Percentiles rank a stretch among this genome's conserved stretches.
These are phyloP conservation scores for Ashinkailepas kermadecensis DNA, from an alignment of 2,888 invertebrate genomes.

Conservation along the genomic window DNA sequence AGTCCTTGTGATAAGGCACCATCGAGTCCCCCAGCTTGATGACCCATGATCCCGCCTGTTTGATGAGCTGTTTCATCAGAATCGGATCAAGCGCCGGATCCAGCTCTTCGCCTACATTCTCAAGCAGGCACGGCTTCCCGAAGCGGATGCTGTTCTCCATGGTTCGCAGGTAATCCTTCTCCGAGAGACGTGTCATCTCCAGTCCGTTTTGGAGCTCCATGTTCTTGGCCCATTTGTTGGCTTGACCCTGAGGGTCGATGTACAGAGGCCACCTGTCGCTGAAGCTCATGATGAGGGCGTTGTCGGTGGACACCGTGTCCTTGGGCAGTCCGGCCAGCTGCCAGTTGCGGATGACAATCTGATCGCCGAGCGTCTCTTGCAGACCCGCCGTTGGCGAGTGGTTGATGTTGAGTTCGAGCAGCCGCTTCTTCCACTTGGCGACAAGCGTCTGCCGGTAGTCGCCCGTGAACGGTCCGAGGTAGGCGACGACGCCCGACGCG, in stretches of 20 bases:
- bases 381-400: conserved; percentile 66
- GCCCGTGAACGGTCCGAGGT: conserved; percentile 75
- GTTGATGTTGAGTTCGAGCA: conserved; percentile 62
- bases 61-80: conserved; percentile 80
- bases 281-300: conserved; percentile 74
- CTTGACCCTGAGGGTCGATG: conserved; percentile 78
- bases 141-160: conserved; percentile 75
- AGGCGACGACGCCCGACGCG: conserved; percentile 81
- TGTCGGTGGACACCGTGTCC: conserved; percentile 74
- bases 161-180: conserved; percentile 64
- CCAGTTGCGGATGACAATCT: conserved; percentile 80
- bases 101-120: conserved; percentile 84
- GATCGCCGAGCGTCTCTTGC: conserved; percentile 66
- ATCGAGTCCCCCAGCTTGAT: conserved; percentile 85
- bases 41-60: conserved; percentile 70
- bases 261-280: conserved; percentile 79
- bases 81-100: conserved; percentile 68
- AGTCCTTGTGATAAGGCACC: conserved; percentile 78
- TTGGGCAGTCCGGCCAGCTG: conserved; percentile 70
- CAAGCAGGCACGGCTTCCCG: conserved; percentile 76
- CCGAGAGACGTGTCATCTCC: conserved; percentile 63
- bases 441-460: conserved; percentile 57
- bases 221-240: conserved; percentile 75
- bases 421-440: conserved; percentile 62
- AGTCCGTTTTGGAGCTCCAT: conserved; percentile 67